phyloP scores from a whole-genome alignment of 1,140 invertebrate species.

The Centruroides sculpturatus region DNA sequence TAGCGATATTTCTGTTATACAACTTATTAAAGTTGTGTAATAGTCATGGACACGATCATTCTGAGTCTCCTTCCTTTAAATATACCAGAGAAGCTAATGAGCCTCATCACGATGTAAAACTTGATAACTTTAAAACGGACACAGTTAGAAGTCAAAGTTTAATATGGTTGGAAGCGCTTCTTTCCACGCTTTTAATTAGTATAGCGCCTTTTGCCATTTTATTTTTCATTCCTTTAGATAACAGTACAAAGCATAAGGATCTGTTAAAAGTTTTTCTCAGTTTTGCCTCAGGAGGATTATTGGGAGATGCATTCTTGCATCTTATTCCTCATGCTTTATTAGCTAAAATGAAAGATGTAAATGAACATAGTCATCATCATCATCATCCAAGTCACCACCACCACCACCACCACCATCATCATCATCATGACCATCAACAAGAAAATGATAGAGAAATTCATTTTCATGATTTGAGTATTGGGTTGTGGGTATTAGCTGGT shows the following conservation, averaged over 20 bases:
- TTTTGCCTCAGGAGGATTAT: constrained; percentile 84
- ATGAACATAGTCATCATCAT: constrained; percentile 39
- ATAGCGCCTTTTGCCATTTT: constrained; percentile 85
- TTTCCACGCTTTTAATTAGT: constrained; percentile 83
- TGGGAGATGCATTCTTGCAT: constrained; percentile 93
- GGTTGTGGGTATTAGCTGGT: constrained; percentile 78
- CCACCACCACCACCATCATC: constrained; percentile 22
- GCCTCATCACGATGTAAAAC: constrained; percentile 21
- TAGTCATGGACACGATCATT: neutral
- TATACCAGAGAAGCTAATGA: constrained; percentile 57
- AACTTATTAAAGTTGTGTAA: no score
- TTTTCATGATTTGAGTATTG: constrained; percentile 63
- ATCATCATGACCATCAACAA: constrained; percentile 27
- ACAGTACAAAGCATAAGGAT: constrained; percentile 63
- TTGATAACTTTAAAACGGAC: neutral
- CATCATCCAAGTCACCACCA: constrained; percentile 34
- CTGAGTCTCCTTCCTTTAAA: constrained; percentile 50
- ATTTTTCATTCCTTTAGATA: constrained; percentile 83
- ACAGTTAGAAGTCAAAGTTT: neutral
- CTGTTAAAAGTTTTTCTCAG: constrained; percentile 76
- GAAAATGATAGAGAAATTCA: constrained; percentile 26
- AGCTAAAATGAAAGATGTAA: constrained; percentile 26
- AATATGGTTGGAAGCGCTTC: constrained; percentile 65
- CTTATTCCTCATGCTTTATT: constrained; percentile 85
- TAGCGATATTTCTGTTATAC: no score